Evolutionary conservation across 2,888 invertebrate species (phyloP), one percentile per base, ranked within the genome.

Genomic region (Drosophila testacea): DNA sequence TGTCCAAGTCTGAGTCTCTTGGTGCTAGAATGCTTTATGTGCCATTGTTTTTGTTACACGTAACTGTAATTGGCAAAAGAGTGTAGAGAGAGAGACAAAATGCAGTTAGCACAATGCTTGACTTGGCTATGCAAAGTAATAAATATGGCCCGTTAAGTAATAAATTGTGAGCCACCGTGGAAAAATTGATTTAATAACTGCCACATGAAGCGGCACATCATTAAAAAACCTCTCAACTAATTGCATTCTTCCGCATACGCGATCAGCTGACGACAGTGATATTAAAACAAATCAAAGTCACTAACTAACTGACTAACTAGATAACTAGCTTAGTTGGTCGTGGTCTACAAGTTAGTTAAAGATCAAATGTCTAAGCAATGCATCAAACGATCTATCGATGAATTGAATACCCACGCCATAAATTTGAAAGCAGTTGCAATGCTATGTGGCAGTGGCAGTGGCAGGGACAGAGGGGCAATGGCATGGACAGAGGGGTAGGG

Each of bases 21-120:
- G 79, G 85, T 83, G 85, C 81, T 83, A 88, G 85, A 86, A 86
- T 86, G 85, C 72, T 86, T 86, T 86, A 88, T 88, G 79, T 79
- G 71, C 76, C 80, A 83, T 83, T 80, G 88, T 81, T 76, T 83
- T 73, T 65, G 77, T 66, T 71, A 32, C 34, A 9, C 11, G 22
- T 51, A 83, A 79, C 81, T 81, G 88, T 88, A 85, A 85, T 85
- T 85, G 84, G 84, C 73, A 73, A 68, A 61, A 51, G 16, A 54
- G 11, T 36, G n/a, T n/a, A 47, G 10, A 36, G 11, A 39, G 16
- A 34, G 16, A 41, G 13, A 44, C 9, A 42, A n/a, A 16, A 42
- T 46, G 47, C 9, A 48, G 50, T 60, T 63, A 36, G 30, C 56
- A 56, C 56, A 46, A 36, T 22, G 46, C 47, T 46, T 22, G n/a